Base-by-base conservation (phyloP, 2,797 vertebrate genomes). In the Megaceryle alcyon region DNA sequence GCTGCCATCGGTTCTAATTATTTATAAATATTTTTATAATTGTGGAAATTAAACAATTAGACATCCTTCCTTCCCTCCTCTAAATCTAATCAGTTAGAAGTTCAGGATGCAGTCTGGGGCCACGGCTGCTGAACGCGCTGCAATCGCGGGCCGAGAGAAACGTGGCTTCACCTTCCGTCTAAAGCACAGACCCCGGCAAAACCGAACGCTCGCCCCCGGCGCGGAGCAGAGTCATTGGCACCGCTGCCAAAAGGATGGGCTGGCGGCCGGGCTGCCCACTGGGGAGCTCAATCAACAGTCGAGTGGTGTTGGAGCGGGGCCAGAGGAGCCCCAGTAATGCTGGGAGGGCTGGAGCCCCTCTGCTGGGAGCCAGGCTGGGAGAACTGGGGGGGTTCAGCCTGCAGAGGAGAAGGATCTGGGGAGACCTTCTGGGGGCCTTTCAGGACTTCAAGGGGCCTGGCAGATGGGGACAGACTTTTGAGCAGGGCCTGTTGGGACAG, bases 21-120 rank as follows among this genome's bases (percentile, higher is more conserved):
- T 78, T 76, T 60, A 86, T 85, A 96, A 96, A 96, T 94, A 93
- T 93, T 93, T 92, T 75, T 75, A 69, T 94, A 94, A 94, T 94
- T 65, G 94, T 96, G 84, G 95, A 92, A 95, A 96, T 96, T 75
- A 90, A 96, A 89, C 86, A 75, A 88, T 96, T 94, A 94, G 82
- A 84, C 89, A 76, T 95, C 87, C 96, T 97, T 96, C 92, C 91
- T 96, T 96, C 89, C 94, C 76, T 59, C 82, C 71, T 56, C 76
- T 46, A 92, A 94, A 94, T 91, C 65, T 10, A 92, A 96, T 95
- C 76, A 16, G 72, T 49, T 69, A 13, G 10, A 69, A 85, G 92
- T 37, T 71, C 93, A 87, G 86, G 84, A 92, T 59, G 65, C 17
- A 28, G 56, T 2, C 88, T 73, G 78, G 70, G 54, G 63, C 61